Percentiles rank a stretch among this genome's conserved stretches.
phyloP scores from a whole-genome alignment of 2,113 vertebrate genomes.

The Chaenocephalus aceratus region DNA sequence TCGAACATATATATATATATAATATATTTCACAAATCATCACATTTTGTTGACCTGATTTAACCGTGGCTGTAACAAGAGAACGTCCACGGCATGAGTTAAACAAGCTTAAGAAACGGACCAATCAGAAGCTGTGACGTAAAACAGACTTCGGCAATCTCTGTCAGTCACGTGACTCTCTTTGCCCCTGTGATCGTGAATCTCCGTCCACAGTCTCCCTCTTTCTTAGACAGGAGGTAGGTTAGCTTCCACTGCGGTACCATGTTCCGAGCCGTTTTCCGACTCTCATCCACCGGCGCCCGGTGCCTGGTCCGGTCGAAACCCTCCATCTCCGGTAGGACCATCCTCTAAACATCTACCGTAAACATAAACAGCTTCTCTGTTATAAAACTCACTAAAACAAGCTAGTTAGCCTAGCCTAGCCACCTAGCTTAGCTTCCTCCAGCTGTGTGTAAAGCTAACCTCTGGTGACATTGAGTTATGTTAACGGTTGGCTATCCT shows the following conservation, averaged over 20 bases:
- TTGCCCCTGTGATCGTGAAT: neutral
- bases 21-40: too few relatives aligned
- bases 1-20: too few relatives aligned
- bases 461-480: conserved; percentile 67
- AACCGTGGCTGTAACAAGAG: too few relatives aligned
- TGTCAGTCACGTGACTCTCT: conserved; percentile 55
- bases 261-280: conserved; percentile 84
- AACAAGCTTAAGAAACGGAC: neutral
- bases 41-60: too few relatives aligned
- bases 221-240: conserved; percentile 14
- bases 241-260: conserved; percentile 37
- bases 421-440: conserved; percentile 40
- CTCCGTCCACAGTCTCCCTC: conserved; percentile 32
- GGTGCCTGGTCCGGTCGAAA: conserved; percentile 70
- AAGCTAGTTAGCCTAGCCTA: neutral
- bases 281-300: conserved; percentile 64
- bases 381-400: neutral
- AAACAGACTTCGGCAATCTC: conserved; percentile 31
- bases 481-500: neutral
- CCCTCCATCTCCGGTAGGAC: conserved; percentile 71
- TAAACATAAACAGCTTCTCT: neutral
- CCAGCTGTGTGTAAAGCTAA: conserved; percentile 18
- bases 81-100: too few relatives aligned
- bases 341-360: accelerated
- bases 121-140: neutral